Evolutionary conservation across 2,888 invertebrate species (phyloP), one percentile per base, ranked within the genome.

Genomic region (Tenthredo notha): DNA sequence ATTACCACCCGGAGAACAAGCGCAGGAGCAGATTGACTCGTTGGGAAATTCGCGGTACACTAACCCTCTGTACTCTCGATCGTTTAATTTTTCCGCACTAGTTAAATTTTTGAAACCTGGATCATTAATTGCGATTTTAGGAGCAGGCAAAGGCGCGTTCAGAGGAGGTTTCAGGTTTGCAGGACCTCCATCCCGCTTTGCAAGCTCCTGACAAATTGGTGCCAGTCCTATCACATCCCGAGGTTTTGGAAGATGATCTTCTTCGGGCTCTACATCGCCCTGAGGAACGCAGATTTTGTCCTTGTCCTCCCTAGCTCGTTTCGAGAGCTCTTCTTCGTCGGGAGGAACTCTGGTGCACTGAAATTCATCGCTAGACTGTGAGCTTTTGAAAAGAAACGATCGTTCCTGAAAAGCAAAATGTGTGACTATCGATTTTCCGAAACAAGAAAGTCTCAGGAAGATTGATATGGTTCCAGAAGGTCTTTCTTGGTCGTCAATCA

Each of bases 71-170:
- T 90, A 92, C 61, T 88, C 85, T 4, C 88, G 87, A 84, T 92
- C 90, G 85, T 92, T 92, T 5, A 92, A 86, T 86, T 92, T 91
- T 86, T 92, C 91, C n/a, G 91, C 91, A 18, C 87, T 88, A 10
- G 91, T 92, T 83, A 92, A 83, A 15, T 87, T 87, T 29, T 87
- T 85, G 84, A 91, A 92, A 43, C 86, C 88, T 0, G 91, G 90
- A 47, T 91, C 87, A 40, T 87, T 82, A 33, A 92, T 90, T 4
- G 86, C 84, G 9, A 91, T 37, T 6, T 85, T 86, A 5, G 89
- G 89, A 4, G 90, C 86, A 7, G 89, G 84, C 33, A 47, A 74
- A 3, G 91, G 91, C 6, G 86, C 80, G 37, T 86, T 85, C 25
- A 92, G 82, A 2, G 80, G 85, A 1, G 85, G 85, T 67, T 75